A percentile compares a stretch with the other conserved stretches of the same genome.
These are phyloP conservation scores for Macrosoma leucophasiata DNA, from an alignment of 2,888 invertebrate genomes.

Conservation along the genomic window DNA sequence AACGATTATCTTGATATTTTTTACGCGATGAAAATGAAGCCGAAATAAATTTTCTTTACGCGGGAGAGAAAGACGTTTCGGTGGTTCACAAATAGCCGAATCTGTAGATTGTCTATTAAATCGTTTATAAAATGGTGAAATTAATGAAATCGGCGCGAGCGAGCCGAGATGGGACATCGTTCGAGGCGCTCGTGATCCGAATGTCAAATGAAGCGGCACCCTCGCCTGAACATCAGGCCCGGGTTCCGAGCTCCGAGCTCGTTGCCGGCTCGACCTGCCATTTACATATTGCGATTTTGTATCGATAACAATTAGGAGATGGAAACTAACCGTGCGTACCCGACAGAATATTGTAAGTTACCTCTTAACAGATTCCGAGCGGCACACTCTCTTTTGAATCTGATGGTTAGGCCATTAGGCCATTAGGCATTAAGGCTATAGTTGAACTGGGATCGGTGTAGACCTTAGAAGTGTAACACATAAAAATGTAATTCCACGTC, in stretches of 20 bases:
- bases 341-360: too few relatives aligned
- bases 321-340: constrained; percentile 40
- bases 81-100: constrained; percentile 48
- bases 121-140: constrained; percentile 72
- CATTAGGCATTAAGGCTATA: too few relatives aligned
- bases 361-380: too few relatives aligned
- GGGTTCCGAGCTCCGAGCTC: too few relatives aligned
- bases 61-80: constrained; percentile 23
- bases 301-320: constrained; percentile 54
- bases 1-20: constrained; percentile 14
- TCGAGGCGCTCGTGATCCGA: constrained; percentile 64
- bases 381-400: too few relatives aligned
- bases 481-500: too few relatives aligned
- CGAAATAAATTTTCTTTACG: constrained; percentile 6
- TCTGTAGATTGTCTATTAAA: constrained; percentile 67
- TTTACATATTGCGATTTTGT: constrained; percentile 69
- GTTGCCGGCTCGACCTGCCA: constrained; percentile 44
- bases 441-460: too few relatives aligned
- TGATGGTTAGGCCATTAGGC: too few relatives aligned
- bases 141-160: constrained; percentile 70
- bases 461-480: too few relatives aligned
- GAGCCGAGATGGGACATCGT: constrained; percentile 70
- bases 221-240: constrained; percentile 40
- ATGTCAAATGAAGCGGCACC: constrained; percentile 58
- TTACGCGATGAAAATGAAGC: constrained; percentile 13